Base-by-base conservation (phyloP, 2,797 vertebrate species). In the Malacoctenus gilli region DNA sequence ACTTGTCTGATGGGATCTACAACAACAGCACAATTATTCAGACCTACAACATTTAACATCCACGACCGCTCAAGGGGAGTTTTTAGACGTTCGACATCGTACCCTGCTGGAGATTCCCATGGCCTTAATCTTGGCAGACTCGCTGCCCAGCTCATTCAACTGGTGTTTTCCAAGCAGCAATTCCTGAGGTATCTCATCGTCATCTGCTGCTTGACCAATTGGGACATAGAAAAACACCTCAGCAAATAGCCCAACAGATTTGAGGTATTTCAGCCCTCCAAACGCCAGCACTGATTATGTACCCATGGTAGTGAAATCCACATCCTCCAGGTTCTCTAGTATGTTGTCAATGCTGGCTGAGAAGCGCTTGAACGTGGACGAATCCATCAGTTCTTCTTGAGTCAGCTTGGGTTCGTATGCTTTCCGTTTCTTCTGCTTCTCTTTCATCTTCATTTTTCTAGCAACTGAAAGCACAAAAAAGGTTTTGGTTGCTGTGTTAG, bases 361-460 rank as follows among this genome's bases (percentile, higher is more conserved):
- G 79, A 98, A 98, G 59, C 96, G 92, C 80, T 98, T 98, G 82
- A 98, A 98, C 28, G 95, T 97, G 31, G 96, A 98, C 3, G 96
- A 98, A 86, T 98, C 96, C 96, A 98, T 98, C 91, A 98, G 88
- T 93, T 98, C 96, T 93, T 98, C 95, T 52, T 96, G 94, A 31
- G 96, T 98, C 47, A 98, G 85, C 86, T 98, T 98, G 65, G 96
- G 95, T 85, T 98, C 96, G 75, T 98, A 98, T 11, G 95, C 94
- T 94, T 96, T 98, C 72, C 95, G 92, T 81, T 95, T 98, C 88
- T 95, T 98, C 71, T 96, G 95, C 71, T 96, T 96, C 87, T 98
- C 94, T 85, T 94, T 98, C 83, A 95, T 94, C 90, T 96, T 97
- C 92, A 97, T 91, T 89, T 94, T 96, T 87, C 94, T 95, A 83